Evolutionary conservation across 2,113 vertebrate species (phyloP), one percentile per base, ranked within the genome.

Genomic region (Chloropsis hardwickii): DNA sequence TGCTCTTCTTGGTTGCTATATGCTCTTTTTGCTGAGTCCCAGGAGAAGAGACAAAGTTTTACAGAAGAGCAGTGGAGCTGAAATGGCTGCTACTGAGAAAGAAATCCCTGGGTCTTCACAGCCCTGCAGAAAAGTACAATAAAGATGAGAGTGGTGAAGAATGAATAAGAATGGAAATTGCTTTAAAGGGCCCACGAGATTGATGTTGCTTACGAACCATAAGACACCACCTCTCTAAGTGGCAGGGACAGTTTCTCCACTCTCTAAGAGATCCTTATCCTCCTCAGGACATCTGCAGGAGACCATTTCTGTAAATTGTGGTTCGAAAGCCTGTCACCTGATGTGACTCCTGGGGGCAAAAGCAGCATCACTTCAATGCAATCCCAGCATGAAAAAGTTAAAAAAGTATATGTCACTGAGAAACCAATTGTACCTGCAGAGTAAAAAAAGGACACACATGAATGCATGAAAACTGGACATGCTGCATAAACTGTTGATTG

Each of bases 301-400:
- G 18, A 72, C 18, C n/a, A 48, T 66, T 95, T 88, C 85, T 88
- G 42, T 86, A 94, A 97, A 93, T 40, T 90, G 73, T 1, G 0
- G 33, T 79, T 82, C 1, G 0, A 94, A 92, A 85, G 39, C 10
- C 50, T 66, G 62, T 62, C 93, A 76, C 66, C 81, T 87, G 62
- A 73, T 93, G 84, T 12, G 39, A 72, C 58, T 87, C 66, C 2
- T 3, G 56, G 61, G n/a, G 29, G 62, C 39, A 95, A 89, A 91
- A 82, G 24, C 48, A 69, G 42, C 27, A 27, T 40, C 90, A 83
- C 79, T 91, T 85, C 62, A 65, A 7, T 47, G 27, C 70, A 73
- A 39, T 58, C 81, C 64, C 87, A 91, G 70, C 70, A 91, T 40
- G 62, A 82, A 95, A 69, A 96, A 62, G 70, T 93, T 94, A 88